Evolutionary conservation across 2,797 vertebrate species (phyloP), one percentile per base, ranked within the genome.

Genomic region (Myotis pilosus): DNA sequence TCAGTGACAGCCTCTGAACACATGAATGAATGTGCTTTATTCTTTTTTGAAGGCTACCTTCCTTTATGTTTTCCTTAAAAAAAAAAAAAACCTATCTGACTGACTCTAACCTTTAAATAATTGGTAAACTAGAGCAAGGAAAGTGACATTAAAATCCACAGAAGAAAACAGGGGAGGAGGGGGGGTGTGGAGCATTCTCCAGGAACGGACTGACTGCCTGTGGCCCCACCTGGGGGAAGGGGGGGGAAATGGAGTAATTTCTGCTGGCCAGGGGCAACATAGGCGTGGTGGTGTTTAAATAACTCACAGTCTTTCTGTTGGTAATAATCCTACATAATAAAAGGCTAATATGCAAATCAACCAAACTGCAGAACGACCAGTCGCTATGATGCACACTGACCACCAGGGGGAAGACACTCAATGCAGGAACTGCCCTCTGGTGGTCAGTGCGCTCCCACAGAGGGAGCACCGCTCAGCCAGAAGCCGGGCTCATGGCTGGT

Each of bases 81-180:
- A 94, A 90, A 44, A 33, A 86, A 49, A 92, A 92, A 93, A 30
- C 80, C 86, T 95, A 71, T 89, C 94, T 97, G 96, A 96, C 92
- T 95, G 97, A 96, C 94, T 95, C 91, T 97, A 97, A 97, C 96
- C 97, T 97, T 97, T 97, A 97, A 94, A 92, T 97, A 97, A 97
- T 96, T 97, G 95, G 96, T 94, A 94, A 97, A 91, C 82, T 75
- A 57, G 78, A 96, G 38, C 68, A 41, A 66, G 71, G 79, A 85
- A 89, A 91, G 94, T 94, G 96, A 96, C 96, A 87, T 94, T 92
- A 95, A 87, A 95, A 84, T 84, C 96, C 89, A 74, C 53, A 85
- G 91, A 97, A 93, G 82, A 91, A 93, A 92, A 20, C 60, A 62
- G 74, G 57, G 25, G 25, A 11, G 11, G 49, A 2, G 49, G 1